Conservation (phyloP, 2,797 vertebrate genomes). For the Sus cebifrons region DNA sequence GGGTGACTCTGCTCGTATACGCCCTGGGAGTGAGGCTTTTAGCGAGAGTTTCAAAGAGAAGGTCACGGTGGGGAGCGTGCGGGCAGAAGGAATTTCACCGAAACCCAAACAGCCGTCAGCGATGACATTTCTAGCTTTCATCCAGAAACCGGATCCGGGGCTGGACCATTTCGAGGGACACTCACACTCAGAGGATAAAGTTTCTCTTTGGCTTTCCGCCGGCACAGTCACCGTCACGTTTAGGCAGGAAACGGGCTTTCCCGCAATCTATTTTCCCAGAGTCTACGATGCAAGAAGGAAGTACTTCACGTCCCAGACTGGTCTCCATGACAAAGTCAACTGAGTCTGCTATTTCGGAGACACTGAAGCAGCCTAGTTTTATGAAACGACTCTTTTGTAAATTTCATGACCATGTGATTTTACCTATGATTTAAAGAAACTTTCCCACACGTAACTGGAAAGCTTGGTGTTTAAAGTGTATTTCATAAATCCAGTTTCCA, state of each 20-base stretch:
- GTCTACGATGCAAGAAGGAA: constrained; percentile 75
- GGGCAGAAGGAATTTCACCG: background rate
- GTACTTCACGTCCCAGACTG: constrained; percentile 64
- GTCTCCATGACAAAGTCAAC: constrained; percentile 61
- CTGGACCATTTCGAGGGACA: background rate
- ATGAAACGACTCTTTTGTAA: constrained; percentile 62
- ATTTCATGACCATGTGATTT: constrained; percentile 67
- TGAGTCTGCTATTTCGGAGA: constrained; percentile 28
- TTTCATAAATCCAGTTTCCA: constrained; percentile 70
- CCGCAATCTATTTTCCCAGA: constrained; percentile 56
- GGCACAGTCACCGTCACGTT: constrained; percentile 33
- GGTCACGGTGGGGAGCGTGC: background rate
- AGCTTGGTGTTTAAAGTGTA: constrained; percentile 57
- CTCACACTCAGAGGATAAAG: background rate
- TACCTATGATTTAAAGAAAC: constrained; percentile 67
- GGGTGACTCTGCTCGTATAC: background rate
- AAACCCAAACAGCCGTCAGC: background rate
- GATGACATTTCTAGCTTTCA: background rate
- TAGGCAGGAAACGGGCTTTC: constrained; percentile 29
- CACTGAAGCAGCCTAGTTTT: constrained; percentile 61
- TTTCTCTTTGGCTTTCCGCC: background rate
- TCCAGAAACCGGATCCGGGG: background rate
- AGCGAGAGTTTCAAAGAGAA: background rate
- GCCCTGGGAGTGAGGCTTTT: background rate
- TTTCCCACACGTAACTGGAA: background rate